Evolutionary conservation across 2,888 invertebrate genomes (phyloP).

Genomic region (Dynastes grantii): DNA sequence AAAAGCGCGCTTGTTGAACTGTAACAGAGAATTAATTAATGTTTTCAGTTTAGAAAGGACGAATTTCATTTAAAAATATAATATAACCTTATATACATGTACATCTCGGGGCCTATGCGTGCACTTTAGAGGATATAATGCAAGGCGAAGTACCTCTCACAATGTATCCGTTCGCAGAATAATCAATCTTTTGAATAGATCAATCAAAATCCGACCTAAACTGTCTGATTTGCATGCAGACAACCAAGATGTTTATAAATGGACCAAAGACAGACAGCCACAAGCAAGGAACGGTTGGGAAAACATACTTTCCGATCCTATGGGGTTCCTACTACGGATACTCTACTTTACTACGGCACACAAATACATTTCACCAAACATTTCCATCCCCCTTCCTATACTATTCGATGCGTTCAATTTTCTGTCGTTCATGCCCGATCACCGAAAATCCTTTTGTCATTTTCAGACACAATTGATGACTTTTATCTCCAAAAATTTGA

Average conservation of each 20-base stretch:
- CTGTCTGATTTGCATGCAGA: constrained; percentile 71
- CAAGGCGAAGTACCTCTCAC: constrained; percentile 63
- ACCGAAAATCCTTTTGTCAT: constrained; percentile 52
- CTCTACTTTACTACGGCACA: constrained; percentile 54
- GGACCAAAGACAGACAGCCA: constrained; percentile 67
- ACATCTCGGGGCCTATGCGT: constrained; percentile 41
- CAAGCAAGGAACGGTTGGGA: constrained; percentile 5
- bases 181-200: constrained; percentile 71
- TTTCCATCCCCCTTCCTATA: constrained; percentile 35
- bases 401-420: constrained; percentile 36
- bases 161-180: constrained; percentile 66
- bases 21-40: constrained; percentile 29
- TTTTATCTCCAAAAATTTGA: constrained; percentile 53
- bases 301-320: constrained; percentile 11
- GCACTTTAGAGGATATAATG: constrained; percentile 60
- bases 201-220: constrained; percentile 70
- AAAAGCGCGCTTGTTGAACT: background rate
- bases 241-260: constrained; percentile 71
- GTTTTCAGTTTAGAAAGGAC: constrained; percentile 32
- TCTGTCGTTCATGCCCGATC: constrained; percentile 48
- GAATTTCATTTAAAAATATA: constrained; percentile 43
- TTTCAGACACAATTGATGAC: constrained; percentile 53
- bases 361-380: constrained; percentile 56
- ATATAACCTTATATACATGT: constrained; percentile 29
- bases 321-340: constrained; percentile 54